Base-by-base conservation (phyloP, 2,797 vertebrate genomes). In the Enteromius paludinosus region DNA sequence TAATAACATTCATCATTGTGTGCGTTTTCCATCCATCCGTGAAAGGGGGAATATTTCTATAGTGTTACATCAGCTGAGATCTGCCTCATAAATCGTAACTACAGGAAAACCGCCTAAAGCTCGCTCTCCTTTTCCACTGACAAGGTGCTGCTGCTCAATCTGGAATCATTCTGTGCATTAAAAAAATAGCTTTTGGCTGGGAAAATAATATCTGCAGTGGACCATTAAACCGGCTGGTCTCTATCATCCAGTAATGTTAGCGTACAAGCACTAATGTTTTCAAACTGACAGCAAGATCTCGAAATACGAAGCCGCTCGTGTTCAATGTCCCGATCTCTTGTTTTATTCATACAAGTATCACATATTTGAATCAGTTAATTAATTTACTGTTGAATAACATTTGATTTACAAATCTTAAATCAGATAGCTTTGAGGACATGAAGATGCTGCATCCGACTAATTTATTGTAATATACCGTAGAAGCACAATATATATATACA, bases 21-120 rank as follows among this genome's bases (percentile, higher is more conserved):
- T 47, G 59, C 8, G 3, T 49, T 43, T 76, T 23, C 68, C 33
- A 41, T 59, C 47, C 47, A 5, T 43, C 12, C 41, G 30, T 65
- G 20, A 41, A 18, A 82, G 72, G 66, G 61, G 33, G 62, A 43
- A 18, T 69, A 70, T 86, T 86, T 83, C 79, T 68, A 41, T 56
- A 23, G 80, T 23, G 77, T 86, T 87, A 78, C 87, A 86, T 87
- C 87, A 87, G 79, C 84, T 86, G 66, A 82, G 71, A 68, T 73
- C 59, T 30, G 54, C 73, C 35, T 61, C 23, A 61, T 75, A 61
- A 61, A 61, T 41, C n/a, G 20, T 71, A 71, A 47, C 66, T 71
- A 30, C n/a, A 41, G 78, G 78, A 71, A 23, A 71, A 70, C 38
- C 28, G 66, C 68, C 38, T 70, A n/a, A 8, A 80, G 66, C 66